Evolutionary conservation across 2,888 invertebrate genomes (phyloP).

Genomic region (Ypsolopha scabrella): DNA sequence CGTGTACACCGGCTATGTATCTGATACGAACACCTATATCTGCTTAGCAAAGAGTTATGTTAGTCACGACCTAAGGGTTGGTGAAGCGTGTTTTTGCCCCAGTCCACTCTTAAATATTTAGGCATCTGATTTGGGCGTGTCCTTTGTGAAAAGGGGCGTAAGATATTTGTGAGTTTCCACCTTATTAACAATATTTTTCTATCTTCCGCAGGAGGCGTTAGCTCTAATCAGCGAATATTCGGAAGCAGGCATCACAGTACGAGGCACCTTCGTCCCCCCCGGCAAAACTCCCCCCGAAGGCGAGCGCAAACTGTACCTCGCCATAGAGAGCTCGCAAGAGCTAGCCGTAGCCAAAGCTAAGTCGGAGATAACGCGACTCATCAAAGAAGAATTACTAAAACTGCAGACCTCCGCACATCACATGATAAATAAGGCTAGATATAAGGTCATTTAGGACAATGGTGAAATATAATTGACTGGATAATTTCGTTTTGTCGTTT

Average conservation of each 20-base stretch:
- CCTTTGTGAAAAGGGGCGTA: no score
- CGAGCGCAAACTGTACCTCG: constrained; percentile 95
- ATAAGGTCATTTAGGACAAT: constrained; percentile 85
- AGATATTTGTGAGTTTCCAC: no score
- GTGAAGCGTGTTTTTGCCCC: no score
- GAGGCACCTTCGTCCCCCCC: constrained; percentile 94
- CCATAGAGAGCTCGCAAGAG: constrained; percentile 98
- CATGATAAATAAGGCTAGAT: constrained; percentile 90
- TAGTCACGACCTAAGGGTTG: no score
- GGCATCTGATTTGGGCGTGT: no score
- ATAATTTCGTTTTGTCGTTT: constrained; percentile 8
- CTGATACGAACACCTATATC: no score
- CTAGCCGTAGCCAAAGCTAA: constrained; percentile 96
- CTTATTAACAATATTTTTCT: no score
- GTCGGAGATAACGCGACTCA: constrained; percentile 96
- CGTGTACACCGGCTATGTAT: no score
- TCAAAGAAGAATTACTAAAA: constrained; percentile 97
- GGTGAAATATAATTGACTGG: constrained; percentile 5
- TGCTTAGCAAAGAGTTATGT: no score
- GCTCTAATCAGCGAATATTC: constrained; percentile 99
- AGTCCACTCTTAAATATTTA: no score
- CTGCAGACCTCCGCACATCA: constrained; percentile 89
- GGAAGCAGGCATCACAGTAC: constrained; percentile 98
- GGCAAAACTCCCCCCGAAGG: constrained; percentile 93
- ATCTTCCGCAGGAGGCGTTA: constrained; percentile 83